Percentiles rank a stretch among this genome's conserved stretches.
phyloP scores from a whole-genome alignment of 2,797 vertebrate genomes.

The Tenualosa ilisha region DNA sequence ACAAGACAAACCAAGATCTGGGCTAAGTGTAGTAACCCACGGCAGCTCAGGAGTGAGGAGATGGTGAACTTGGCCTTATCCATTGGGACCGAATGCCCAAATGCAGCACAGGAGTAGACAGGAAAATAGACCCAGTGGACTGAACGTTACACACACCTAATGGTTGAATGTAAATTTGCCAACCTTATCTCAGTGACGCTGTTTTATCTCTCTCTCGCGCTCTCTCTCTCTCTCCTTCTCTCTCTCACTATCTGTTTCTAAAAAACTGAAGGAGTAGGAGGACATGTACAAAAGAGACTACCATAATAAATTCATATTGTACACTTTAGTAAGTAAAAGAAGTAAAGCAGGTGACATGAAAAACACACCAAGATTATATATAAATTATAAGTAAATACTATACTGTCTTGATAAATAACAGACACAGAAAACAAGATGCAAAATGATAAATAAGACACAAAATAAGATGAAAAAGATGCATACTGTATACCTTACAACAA shows the following conservation, averaged over 20 bases:
- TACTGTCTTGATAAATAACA: too few relatives aligned
- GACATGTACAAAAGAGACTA: too few relatives aligned
- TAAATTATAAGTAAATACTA: too few relatives aligned
- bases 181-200: background rate
- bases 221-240: background rate
- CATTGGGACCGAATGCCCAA: slow-evolving; percentile 7
- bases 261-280: background rate
- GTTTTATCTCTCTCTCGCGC: background rate
- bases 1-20: slow-evolving; percentile 60
- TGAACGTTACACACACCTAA: background rate
- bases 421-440: too few relatives aligned
- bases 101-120: background rate
- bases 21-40: slow-evolving; percentile 61
- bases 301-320: too few relatives aligned
- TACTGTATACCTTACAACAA: too few relatives aligned
- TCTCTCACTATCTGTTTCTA: background rate
- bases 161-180: background rate
- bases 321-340: background rate
- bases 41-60: slow-evolving; percentile 47
- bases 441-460: too few relatives aligned
- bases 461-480: too few relatives aligned
- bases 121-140: slow-evolving; percentile 9
- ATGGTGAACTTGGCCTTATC: slow-evolving; percentile 56
- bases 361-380: background rate
- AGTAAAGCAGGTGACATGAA: background rate